A percentile compares a stretch with the other conserved stretches of the same genome.
Conservation (phyloP, 2,888 invertebrate species). For the Drosophila demipolita region DNA sequence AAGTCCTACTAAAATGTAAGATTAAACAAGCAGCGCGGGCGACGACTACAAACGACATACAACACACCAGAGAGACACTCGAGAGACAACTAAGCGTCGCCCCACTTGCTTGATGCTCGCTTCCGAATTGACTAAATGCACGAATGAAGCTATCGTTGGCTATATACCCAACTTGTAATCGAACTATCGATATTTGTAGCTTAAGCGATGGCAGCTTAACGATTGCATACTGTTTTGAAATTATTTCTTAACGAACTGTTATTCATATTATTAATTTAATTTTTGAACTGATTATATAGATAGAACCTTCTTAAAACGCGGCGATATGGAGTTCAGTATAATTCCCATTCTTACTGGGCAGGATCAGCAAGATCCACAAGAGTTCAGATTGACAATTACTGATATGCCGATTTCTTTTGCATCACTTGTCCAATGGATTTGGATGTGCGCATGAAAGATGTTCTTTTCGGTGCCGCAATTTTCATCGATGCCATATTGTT, state of each 20-base stretch:
- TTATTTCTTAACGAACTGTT: neutral
- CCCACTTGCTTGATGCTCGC: conserved; percentile 44
- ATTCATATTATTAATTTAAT: neutral
- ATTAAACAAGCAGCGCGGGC: conserved; percentile 21
- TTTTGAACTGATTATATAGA: no score
- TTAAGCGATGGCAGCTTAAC: neutral
- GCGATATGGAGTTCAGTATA: conserved; percentile 93
- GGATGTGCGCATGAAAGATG: conserved; percentile 93
- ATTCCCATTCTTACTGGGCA: conserved; percentile 89
- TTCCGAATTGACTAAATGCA: conserved; percentile 56
- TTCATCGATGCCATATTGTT: conserved; percentile 95
- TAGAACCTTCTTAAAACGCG: conserved; percentile 88
- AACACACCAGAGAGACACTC: neutral
- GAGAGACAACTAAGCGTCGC: conserved; percentile 11
- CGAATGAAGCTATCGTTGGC: conserved; percentile 29
- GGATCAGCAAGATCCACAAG: conserved; percentile 94
- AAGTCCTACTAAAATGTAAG: conserved; percentile 36
- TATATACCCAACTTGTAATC: conserved; percentile 9
- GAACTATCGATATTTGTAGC: conserved; percentile 22
- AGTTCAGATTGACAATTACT: conserved; percentile 91
- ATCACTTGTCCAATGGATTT: conserved; percentile 96
- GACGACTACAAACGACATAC: conserved; percentile 7
- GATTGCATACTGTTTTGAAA: neutral
- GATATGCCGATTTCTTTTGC: conserved; percentile 94
- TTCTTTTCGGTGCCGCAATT: conserved; percentile 91